A percentile compares a stretch with the other conserved stretches of the same genome.
phyloP scores from a whole-genome alignment of 1,140 invertebrate genomes.

The Platorchestia sp. region DNA sequence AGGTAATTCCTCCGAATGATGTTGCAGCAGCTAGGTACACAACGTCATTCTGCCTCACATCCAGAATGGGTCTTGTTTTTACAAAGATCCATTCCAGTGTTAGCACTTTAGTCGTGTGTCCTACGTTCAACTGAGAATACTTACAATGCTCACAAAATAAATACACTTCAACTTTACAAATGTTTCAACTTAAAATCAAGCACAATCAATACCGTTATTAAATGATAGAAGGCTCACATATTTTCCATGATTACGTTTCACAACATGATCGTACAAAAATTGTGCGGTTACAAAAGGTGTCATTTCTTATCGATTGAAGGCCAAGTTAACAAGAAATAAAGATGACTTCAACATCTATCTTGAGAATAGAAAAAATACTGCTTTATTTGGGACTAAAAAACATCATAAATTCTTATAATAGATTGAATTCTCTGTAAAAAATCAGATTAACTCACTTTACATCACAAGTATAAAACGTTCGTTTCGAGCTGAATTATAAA shows the following conservation, averaged over 20 bases:
- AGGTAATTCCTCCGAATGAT: background rate
- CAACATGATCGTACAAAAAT: too few relatives aligned
- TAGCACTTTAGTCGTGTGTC: background rate
- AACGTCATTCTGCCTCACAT: background rate
- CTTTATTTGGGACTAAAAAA: background rate
- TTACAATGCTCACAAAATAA: background rate
- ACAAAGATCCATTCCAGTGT: background rate
- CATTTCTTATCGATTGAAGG: too few relatives aligned
- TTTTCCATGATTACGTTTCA: too few relatives aligned
- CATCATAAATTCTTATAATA: background rate
- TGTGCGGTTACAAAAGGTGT: too few relatives aligned
- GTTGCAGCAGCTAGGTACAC: background rate
- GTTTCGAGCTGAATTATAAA: background rate
- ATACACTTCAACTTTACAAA: background rate
- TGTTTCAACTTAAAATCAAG: too few relatives aligned
- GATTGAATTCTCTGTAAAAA: background rate
- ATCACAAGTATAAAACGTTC: background rate
- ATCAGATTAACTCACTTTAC: background rate
- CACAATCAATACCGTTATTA: too few relatives aligned
- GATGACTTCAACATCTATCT: too few relatives aligned
- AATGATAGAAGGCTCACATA: too few relatives aligned
- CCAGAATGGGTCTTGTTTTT: background rate
- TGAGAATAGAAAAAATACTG: background rate
- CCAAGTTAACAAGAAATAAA: too few relatives aligned
- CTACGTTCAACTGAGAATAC: background rate